phyloP scores from a whole-genome alignment of 2,888 invertebrate species.

The Microplitis deprimator region DNA sequence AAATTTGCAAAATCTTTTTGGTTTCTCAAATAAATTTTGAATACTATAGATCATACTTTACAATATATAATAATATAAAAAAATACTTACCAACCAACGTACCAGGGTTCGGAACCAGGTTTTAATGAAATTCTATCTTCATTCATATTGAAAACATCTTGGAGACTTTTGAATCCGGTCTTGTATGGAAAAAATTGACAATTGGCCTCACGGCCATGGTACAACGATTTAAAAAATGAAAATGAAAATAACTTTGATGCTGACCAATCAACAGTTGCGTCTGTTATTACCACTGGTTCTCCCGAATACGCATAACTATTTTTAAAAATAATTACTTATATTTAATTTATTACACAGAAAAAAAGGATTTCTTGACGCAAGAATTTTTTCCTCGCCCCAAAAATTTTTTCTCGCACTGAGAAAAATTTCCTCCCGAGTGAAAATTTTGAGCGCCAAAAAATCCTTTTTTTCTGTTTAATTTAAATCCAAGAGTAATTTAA shows the following conservation, averaged over 20 bases:
- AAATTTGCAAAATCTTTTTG: too few relatives aligned
- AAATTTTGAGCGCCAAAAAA: too few relatives aligned
- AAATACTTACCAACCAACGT: constrained; percentile 78
- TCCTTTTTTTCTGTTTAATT: not conserved
- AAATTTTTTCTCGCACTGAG: too few relatives aligned
- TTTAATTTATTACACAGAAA: not conserved
- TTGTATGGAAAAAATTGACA: constrained; percentile 97
- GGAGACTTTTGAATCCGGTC: constrained; percentile 84
- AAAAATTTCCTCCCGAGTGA: too few relatives aligned
- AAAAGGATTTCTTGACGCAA: not conserved
- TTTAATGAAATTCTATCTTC: constrained; percentile 78
- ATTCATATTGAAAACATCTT: constrained; percentile 88
- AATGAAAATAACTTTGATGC: constrained; percentile 85
- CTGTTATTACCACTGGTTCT: constrained; percentile 87
- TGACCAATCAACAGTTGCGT: constrained; percentile 87
- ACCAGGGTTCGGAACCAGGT: constrained; percentile 79
- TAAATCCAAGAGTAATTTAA: not conserved
- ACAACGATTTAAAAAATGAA: constrained; percentile 85
- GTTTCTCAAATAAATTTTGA: too few relatives aligned
- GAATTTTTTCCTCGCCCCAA: too few relatives aligned
- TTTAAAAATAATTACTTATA: not conserved
- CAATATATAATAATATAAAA: not conserved
- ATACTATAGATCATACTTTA: too few relatives aligned
- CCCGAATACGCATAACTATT: constrained; percentile 80
- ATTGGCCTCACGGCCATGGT: constrained; percentile 74